A percentile compares a stretch with the other conserved stretches of the same genome.
Conservation (phyloP, 2,113 vertebrate genomes). For the Oncorhynchus masou region DNA sequence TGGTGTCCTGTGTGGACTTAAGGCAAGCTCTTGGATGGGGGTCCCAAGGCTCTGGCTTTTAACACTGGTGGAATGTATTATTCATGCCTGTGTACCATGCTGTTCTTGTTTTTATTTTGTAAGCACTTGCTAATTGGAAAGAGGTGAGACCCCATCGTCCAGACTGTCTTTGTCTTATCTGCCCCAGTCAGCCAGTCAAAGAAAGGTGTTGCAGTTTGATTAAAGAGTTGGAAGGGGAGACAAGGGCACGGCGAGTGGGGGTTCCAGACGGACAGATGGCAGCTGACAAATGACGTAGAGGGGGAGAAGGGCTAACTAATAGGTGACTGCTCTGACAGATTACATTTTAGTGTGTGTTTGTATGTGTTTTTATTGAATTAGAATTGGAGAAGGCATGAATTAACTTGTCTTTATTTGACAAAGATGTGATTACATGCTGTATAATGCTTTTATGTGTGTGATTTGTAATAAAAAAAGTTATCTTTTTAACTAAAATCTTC, state of each 20-base stretch:
- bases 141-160: slow-evolving; percentile 15
- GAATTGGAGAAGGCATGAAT: slow-evolving; percentile 14
- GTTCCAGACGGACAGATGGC: slow-evolving; percentile 72
- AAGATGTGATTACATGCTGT: slow-evolving; percentile 43
- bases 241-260: not conserved
- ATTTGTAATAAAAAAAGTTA: slow-evolving; percentile 61
- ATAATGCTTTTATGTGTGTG: slow-evolving; percentile 45
- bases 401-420: slow-evolving; percentile 6
- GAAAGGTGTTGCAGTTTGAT: slow-evolving; percentile 45
- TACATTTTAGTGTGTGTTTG: slow-evolving; percentile 22
- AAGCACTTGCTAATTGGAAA: slow-evolving; percentile 39
- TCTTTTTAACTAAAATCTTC: slow-evolving; percentile 31
- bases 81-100: slow-evolving; percentile 18
- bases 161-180: slow-evolving; percentile 13
- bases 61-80: slow-evolving; percentile 19
- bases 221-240: slow-evolving; percentile 19
- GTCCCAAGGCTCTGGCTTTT: not conserved
- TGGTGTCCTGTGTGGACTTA: slow-evolving; percentile 16
- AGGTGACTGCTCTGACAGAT: slow-evolving; percentile 54
- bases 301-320: slow-evolving; percentile 29
- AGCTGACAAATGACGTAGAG: slow-evolving; percentile 74
- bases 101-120: slow-evolving; percentile 39
- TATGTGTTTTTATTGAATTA: slow-evolving; percentile 13
- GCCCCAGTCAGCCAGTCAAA: slow-evolving; percentile 33
- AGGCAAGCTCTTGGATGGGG: slow-evolving; percentile 16